Evolutionary conservation across 2,797 vertebrate genomes (phyloP).

Genomic region (Cryptoblepharus egeriae): DNA sequence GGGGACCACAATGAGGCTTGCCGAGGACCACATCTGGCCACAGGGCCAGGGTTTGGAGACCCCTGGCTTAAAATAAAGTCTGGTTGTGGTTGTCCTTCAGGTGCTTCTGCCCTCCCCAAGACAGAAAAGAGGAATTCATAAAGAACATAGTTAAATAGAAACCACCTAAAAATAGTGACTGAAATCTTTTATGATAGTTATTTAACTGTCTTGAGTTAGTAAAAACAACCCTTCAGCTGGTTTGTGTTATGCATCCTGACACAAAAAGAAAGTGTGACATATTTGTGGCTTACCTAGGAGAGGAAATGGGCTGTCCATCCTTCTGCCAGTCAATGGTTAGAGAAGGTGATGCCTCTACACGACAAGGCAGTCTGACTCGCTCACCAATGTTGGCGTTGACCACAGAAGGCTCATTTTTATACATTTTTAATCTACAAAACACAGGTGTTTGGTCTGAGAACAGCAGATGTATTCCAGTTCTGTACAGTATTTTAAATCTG

Average conservation of each 20-base stretch:
- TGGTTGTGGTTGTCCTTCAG: not conserved
- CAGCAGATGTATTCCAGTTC: not conserved
- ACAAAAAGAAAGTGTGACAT: not conserved
- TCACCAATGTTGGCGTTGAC: slow-evolving; percentile 84
- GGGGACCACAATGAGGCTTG: too few species aligned
- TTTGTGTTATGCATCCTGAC: not conserved
- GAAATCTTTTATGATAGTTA: not conserved
- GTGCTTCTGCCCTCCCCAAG: not conserved
- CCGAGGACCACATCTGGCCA: too few species aligned
- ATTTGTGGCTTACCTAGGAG: slow-evolving; percentile 80
- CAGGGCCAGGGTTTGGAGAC: too few species aligned
- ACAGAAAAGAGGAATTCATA: not conserved
- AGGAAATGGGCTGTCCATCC: slow-evolving; percentile 79
- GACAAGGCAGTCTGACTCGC: slow-evolving; percentile 81
- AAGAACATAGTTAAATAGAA: not conserved
- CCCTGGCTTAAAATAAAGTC: not conserved
- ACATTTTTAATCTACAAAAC: slow-evolving; percentile 83
- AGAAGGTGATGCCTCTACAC: slow-evolving; percentile 75
- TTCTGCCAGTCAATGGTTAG: slow-evolving; percentile 88
- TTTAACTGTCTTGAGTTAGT: not conserved
- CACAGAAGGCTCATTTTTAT: slow-evolving; percentile 74
- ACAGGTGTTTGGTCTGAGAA: slow-evolving; percentile 4
- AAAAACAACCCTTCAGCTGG: not conserved
- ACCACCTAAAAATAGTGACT: not conserved
- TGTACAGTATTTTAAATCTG: not conserved